Base-by-base conservation (phyloP, 2,888 invertebrate genomes). In the Eulithis prunata region DNA sequence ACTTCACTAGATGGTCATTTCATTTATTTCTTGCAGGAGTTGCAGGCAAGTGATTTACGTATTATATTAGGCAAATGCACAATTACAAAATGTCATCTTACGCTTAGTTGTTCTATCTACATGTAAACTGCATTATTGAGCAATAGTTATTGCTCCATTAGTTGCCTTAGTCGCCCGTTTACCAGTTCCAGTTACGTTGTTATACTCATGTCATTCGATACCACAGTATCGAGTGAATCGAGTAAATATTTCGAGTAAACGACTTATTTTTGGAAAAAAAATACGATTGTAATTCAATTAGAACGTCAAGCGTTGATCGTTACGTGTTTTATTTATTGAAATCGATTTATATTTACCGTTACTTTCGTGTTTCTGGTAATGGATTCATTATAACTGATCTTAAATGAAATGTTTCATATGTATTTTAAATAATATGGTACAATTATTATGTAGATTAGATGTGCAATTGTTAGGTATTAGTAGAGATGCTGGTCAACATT, bases 271-370 rank as follows among this genome's bases (percentile, higher is more conserved):
- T 61, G 69, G 72, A 72, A 21, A 65, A 21, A 65, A 75, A 80
- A 79, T 79, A 76, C 75, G 70, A 77, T 75, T 21, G 63, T 58
- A 63, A 62, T 69, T 67, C 69, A 71, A 71, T 73, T 73, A 68
- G 62, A 62, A 70, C 63, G 61, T 52, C 70, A 4, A 10, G 21
- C 21, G 49, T 49, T 49, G 57, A 53, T 71, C 67, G 70, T 74
- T 74, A 69, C 63, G 76, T 70, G 57, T 77, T 68, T 74, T 69
- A 62, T 75, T 71, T 72, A 75, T 72, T 60, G 46, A 61, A 59
- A 73, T 75, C 73, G 78, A 79, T 82, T 78, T 72, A 72, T 41
- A 38, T 53, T 13, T 59, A 68, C 61, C 61, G 64, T 61, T 64
- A 4, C 49, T n/a, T 55, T 61, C 56, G 13, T 60, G 55, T 51